A percentile compares a stretch with the other conserved stretches of the same genome.
Conservation (phyloP, 2,888 invertebrate genomes). For the Thereva unica region DNA sequence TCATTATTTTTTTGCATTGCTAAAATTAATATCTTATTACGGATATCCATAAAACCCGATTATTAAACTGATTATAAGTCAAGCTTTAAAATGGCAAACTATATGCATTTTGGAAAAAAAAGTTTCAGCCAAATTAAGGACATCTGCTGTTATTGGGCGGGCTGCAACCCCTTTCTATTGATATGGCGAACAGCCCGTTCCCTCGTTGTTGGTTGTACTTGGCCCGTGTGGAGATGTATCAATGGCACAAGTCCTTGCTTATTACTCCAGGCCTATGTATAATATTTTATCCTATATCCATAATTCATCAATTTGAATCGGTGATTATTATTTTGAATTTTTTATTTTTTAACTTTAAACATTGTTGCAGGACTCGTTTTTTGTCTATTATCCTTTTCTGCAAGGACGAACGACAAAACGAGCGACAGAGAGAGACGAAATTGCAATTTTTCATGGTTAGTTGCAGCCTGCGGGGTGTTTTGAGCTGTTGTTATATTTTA, state of each 20-base stretch:
- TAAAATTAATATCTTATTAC: too few relatives aligned
- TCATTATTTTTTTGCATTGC: neutral
- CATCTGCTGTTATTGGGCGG: constrained; percentile 36
- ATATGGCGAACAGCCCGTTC: too few relatives aligned
- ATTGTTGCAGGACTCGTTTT: neutral
- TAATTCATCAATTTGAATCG: constrained; percentile 46
- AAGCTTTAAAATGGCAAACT: neutral
- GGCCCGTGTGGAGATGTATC: too few relatives aligned
- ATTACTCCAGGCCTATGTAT: too few relatives aligned
- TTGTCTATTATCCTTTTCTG: neutral
- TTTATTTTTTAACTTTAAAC: neutral
- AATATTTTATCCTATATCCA: constrained; percentile 33
- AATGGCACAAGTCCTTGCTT: too few relatives aligned
- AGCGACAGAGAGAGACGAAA: neutral
- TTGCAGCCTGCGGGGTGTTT: neutral
- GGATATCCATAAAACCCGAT: neutral
- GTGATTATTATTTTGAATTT: constrained; percentile 43
- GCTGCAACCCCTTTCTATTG: neutral
- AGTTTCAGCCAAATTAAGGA: constrained; percentile 34
- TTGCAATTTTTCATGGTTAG: neutral
- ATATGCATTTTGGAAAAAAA: neutral
- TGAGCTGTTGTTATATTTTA: too few relatives aligned
- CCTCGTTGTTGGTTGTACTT: too few relatives aligned
- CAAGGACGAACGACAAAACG: too few relatives aligned
- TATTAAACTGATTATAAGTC: neutral